Percentiles rank a stretch among this genome's conserved stretches.
Conservation (phyloP, 2,888 invertebrate species). For the Rhaphigaster nebulosa region DNA sequence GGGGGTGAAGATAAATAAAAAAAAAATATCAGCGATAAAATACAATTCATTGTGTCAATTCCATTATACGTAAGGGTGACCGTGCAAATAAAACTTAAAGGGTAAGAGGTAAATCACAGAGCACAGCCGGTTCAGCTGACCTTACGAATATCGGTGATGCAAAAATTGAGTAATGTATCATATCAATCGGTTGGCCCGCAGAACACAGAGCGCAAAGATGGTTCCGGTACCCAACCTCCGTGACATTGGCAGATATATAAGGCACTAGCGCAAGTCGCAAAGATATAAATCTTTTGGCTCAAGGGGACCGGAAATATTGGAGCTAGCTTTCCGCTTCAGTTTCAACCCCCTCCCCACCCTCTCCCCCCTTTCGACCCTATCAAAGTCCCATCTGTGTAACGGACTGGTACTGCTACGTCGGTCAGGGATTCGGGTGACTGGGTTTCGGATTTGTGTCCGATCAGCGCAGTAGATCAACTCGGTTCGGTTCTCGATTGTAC, state of each 20-base stretch:
- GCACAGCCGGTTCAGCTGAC: neutral
- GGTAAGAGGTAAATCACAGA: neutral
- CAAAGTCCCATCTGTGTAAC: constrained; percentile 43
- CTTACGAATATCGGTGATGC: neutral
- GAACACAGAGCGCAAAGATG: neutral
- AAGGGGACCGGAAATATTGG: constrained; percentile 47
- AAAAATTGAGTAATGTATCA: constrained; percentile 6
- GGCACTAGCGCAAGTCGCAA: neutral
- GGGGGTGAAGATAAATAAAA: neutral
- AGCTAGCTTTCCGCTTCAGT: constrained; percentile 30
- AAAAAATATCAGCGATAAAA: neutral
- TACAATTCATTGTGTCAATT: neutral
- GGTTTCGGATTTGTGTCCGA: constrained; percentile 4
- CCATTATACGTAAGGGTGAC: neutral
- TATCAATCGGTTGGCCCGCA: neutral
- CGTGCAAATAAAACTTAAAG: neutral
- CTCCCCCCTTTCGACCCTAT: neutral
- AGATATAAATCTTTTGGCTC: constrained; percentile 44
- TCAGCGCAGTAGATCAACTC: neutral
- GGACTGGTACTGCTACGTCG: neutral
- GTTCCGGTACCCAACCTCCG: neutral
- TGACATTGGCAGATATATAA: constrained; percentile 17
- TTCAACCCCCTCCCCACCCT: neutral
- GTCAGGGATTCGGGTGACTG: constrained; percentile 1
- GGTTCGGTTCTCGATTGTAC: neutral